Conservation (phyloP, 2,888 invertebrate genomes). For the Stegophylla sp. region DNA sequence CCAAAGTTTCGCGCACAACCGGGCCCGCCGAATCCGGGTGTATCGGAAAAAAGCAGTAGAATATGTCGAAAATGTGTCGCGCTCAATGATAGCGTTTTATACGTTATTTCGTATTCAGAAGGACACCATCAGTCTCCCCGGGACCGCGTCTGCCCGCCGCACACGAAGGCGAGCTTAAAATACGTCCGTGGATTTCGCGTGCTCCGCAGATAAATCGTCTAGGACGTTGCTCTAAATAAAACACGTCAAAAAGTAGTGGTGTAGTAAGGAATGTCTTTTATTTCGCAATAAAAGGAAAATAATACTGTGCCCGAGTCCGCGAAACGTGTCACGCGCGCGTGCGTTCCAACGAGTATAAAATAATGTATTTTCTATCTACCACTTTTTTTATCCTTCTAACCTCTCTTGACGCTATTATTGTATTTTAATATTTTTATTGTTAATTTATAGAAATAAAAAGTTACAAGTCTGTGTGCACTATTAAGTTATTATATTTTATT, state of each 20-base stretch:
- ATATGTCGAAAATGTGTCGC: slow-evolving; percentile 37
- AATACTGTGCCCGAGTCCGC: not conserved
- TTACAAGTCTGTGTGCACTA: too few relatives aligned
- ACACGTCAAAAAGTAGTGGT: slow-evolving; percentile 22
- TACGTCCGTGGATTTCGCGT: slow-evolving; percentile 18
- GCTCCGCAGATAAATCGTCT: slow-evolving; percentile 43
- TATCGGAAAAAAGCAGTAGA: slow-evolving; percentile 45
- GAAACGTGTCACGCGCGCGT: not conserved
- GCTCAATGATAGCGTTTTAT: slow-evolving; percentile 34
- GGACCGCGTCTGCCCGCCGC: not conserved
- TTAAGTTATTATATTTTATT: too few relatives aligned
- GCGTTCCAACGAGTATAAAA: not conserved
- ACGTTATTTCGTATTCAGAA: slow-evolving; percentile 48
- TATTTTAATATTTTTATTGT: too few relatives aligned
- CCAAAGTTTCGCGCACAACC: slow-evolving; percentile 42
- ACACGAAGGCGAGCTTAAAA: slow-evolving; percentile 43
- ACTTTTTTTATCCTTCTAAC: too few relatives aligned
- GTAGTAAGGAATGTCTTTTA: slow-evolving; percentile 30
- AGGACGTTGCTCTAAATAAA: slow-evolving; percentile 32
- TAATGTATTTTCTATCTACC: not conserved
- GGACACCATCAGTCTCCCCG: slow-evolving; percentile 20
- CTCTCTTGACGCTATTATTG: too few relatives aligned
- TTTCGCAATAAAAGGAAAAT: slow-evolving; percentile 16
- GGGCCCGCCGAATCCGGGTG: slow-evolving; percentile 24
- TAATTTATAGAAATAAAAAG: too few relatives aligned